Base-by-base conservation (phyloP, 37 sponge, comb jelly and placozoan genomes). In the Eunapius fragilis region DNA sequence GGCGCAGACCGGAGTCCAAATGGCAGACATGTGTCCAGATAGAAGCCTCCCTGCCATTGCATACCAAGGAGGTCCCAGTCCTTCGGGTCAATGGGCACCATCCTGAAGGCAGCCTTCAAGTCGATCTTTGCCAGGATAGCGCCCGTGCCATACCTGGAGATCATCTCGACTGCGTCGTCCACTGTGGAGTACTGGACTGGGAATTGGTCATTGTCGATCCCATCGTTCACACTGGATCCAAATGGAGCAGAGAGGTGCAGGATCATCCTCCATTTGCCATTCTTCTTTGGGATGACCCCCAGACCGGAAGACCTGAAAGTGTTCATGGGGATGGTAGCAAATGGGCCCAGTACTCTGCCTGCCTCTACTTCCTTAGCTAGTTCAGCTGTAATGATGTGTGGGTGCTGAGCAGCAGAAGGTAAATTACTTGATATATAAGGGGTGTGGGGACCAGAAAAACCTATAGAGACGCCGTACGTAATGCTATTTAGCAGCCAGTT, bases 1-100 rank as follows among this genome's bases (percentile, higher is more conserved):
- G 78, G 78, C 22, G 85, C 77, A 32, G 85, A 76, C 22, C 85
- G 69, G 25, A 85, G 85, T 22, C 77, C 85, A 67, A 85, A 76
- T 3, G 78, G 85, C 34, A 85, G 85, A 7, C 69, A 26, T 33
- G 68, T 85, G n/a, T 85, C 78, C 31, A 85, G 13, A 37, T 77
- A 76, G 58, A n/a, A 67, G 25, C 67, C 19, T 6, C 71, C 86
- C 70, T 70, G 72, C 87, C 87, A 86, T 2, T 41, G 0, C 45
- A 78, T 86, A 3, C 87, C 87, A 0, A 86, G 75, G 2, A 69
- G 45, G 31, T 17, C 25, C 80, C 87, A 78, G 80, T 86, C 87
- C 48, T 68, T 27, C 24, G 87, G 80, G 24, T 37, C 37, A 2
- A 86, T 70, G 28, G 80, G 87, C 5, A 78, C 30, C 27, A 86